Conservation (phyloP, 2,797 vertebrate species). For the Hylomyscus alleni region DNA sequence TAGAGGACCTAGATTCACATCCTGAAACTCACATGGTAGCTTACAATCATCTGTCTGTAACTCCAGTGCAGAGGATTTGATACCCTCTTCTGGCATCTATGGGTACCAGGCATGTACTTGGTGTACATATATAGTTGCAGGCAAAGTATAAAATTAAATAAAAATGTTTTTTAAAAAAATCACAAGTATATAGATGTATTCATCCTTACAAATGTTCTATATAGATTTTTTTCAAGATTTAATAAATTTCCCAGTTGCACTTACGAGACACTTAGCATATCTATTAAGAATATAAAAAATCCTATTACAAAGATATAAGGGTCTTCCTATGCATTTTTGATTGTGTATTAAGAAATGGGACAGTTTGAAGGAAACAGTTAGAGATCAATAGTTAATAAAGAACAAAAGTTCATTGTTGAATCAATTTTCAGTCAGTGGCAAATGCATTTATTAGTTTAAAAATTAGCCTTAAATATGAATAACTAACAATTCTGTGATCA, state of each 20-base stretch:
- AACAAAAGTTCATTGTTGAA: not conserved
- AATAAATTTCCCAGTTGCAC: conserved; percentile 20
- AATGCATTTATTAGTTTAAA: conserved; percentile 16
- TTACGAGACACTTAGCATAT: not conserved
- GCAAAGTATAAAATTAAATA: not conserved
- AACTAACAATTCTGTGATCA: not conserved
- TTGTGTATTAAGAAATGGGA: not conserved
- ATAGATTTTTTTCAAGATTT: conserved; percentile 17
- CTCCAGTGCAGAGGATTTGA: not conserved
- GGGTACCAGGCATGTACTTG: not conserved
- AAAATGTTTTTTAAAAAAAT: not conserved
- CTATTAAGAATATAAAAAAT: not conserved
- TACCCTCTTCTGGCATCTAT: not conserved
- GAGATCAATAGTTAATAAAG: not conserved
- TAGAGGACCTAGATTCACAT: not conserved
- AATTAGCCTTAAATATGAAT: conserved; percentile 33
- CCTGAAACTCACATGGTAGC: not conserved
- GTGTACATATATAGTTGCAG: not conserved
- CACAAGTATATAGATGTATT: not conserved
- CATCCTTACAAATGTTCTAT: not conserved
- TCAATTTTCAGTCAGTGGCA: not conserved
- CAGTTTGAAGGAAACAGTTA: not conserved
- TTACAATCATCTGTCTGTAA: not conserved
- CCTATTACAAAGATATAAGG: not conserved
- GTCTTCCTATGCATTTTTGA: not conserved